phyloP scores from a whole-genome alignment of 2,113 vertebrate genomes.

The Mus spicilegus region DNA sequence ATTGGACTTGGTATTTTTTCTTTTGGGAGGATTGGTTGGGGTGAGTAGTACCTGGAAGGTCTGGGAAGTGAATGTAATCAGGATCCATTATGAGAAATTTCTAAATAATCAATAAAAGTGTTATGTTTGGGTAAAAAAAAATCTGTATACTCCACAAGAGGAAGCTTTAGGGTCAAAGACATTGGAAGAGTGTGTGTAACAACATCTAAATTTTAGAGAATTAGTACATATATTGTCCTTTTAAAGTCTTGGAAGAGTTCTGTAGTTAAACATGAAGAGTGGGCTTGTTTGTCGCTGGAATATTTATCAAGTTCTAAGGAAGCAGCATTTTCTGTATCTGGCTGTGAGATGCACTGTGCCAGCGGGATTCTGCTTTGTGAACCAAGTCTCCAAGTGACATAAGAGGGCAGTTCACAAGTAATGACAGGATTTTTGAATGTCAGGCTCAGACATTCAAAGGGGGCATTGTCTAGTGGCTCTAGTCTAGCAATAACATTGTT shows the following conservation, averaged over 20 bases:
- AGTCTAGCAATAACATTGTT: slow-evolving; percentile 40
- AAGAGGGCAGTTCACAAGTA: not conserved
- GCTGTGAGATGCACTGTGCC: not conserved
- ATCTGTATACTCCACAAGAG: not conserved
- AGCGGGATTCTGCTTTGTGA: slow-evolving; percentile 24
- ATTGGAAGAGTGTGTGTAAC: not conserved
- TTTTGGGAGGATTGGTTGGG: not conserved
- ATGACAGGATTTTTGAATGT: slow-evolving; percentile 37
- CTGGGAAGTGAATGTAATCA: not conserved
- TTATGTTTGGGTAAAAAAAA: not conserved
- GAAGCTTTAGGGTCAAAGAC: not conserved
- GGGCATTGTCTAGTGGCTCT: not conserved
- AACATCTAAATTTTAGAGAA: not conserved
- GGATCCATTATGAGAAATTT: not conserved
- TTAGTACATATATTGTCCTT: not conserved
- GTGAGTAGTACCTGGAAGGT: not conserved
- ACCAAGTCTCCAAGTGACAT: not conserved
- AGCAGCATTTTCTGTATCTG: not conserved
- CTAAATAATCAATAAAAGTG: not conserved
- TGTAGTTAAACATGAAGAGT: not conserved
- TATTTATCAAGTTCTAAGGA: not conserved
- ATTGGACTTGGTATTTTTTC: not conserved
- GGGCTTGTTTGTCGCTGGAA: not conserved
- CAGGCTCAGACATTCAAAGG: slow-evolving; percentile 28
- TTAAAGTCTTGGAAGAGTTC: not conserved